Conservation (phyloP, 1,140 invertebrate genomes). For the Pseudobourletiella spinata region DNA sequence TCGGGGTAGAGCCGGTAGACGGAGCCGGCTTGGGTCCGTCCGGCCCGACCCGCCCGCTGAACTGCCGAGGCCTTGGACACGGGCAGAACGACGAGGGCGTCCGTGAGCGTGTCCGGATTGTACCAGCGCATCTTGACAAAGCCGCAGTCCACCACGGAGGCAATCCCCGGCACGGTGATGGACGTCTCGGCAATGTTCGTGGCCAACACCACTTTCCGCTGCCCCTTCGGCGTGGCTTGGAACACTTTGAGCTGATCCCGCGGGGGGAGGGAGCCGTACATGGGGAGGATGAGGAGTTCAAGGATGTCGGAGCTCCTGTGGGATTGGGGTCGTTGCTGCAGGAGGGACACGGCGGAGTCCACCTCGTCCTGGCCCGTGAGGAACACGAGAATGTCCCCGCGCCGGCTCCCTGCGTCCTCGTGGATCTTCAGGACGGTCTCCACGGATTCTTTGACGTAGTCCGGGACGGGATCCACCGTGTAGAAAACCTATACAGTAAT, state of each 20-base stretch:
- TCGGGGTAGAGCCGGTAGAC: conserved; percentile 71
- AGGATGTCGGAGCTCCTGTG: conserved; percentile 41
- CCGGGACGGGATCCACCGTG: conserved; percentile 65
- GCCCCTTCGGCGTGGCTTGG: conserved; percentile 59
- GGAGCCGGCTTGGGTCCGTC: conserved; percentile 73
- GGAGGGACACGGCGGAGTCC: conserved; percentile 56
- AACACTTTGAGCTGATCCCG: conserved; percentile 83
- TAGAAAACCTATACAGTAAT: too few relatives aligned
- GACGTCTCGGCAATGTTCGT: conserved; percentile 98
- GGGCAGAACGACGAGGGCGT: conserved; percentile 73
- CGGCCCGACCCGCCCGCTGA: conserved; percentile 86
- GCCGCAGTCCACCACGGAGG: conserved; percentile 91
- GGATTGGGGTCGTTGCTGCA: conserved; percentile 53
- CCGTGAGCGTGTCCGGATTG: conserved; percentile 71
- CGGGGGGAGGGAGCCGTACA: conserved; percentile 83
- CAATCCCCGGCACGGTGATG: conserved; percentile 80
- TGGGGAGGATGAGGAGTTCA: conserved; percentile 71
- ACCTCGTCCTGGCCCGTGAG: conserved; percentile 92
- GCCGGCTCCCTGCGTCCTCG: conserved; percentile 54
- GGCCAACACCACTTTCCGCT: conserved; percentile 84
- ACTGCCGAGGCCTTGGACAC: conserved; percentile 80
- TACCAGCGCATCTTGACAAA: conserved; percentile 94
- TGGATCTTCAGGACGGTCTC: conserved; percentile 87
- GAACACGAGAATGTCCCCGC: conserved; percentile 85
- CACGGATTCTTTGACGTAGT: conserved; percentile 81